Conservation (phyloP, 2,888 invertebrate genomes). For the Linyphia triangularis region DNA sequence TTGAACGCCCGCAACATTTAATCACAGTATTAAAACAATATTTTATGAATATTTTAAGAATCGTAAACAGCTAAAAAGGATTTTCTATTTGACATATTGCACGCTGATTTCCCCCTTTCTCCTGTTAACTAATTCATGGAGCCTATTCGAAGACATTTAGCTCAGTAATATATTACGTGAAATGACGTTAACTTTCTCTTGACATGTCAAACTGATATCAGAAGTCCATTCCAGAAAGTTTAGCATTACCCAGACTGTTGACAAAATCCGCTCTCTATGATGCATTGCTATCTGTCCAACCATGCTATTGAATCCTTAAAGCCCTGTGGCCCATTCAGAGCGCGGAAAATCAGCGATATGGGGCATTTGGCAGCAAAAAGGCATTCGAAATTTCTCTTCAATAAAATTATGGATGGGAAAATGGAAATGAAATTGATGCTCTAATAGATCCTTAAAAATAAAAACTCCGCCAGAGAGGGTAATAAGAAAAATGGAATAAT, state of each 20-base stretch:
- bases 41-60: no score
- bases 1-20: no score
- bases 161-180: no score
- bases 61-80: no score
- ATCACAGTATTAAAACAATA: no score
- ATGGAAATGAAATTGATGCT: conserved; percentile 45
- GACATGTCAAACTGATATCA: neutral
- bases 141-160: no score
- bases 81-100: no score
- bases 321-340: neutral
- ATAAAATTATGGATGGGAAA: conserved; percentile 35
- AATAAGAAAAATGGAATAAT: conserved; percentile 39
- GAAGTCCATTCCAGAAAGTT: no score
- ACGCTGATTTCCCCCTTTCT: no score
- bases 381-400: neutral
- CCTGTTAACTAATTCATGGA: no score
- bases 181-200: no score
- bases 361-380: conserved; percentile 5
- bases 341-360: conserved; percentile 1
- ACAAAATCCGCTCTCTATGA: neutral
- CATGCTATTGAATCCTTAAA: neutral
- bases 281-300: neutral
- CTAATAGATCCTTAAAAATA: conserved; percentile 45
- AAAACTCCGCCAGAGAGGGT: neutral
- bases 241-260: neutral